phyloP scores from a whole-genome alignment of 2,888 invertebrate species.

The Drosophila subquinaria region DNA sequence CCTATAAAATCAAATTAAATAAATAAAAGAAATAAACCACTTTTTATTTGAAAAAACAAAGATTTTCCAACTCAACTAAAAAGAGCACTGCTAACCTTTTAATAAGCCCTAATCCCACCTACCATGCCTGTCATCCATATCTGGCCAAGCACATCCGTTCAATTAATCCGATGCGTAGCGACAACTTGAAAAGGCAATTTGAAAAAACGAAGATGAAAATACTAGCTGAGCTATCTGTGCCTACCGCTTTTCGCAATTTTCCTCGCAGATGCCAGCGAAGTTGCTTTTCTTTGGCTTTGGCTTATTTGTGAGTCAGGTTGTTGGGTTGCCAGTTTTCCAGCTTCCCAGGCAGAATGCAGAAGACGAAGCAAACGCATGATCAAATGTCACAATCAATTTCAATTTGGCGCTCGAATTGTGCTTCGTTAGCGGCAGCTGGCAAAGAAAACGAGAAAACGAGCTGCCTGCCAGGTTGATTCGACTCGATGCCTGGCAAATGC shows the following conservation, averaged over 20 bases:
- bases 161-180: slow-evolving; percentile 71
- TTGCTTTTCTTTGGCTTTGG: slow-evolving; percentile 12
- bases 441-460: slow-evolving; percentile 56
- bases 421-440: slow-evolving; percentile 75
- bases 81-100: not conserved
- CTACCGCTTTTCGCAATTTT: slow-evolving; percentile 65
- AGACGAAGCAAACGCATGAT: slow-evolving; percentile 72
- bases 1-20: too few relatives aligned
- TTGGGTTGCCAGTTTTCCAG: slow-evolving; percentile 16
- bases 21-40: too few relatives aligned
- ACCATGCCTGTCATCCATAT: slow-evolving; percentile 13
- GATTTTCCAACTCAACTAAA: not conserved
- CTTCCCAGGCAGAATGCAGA: slow-evolving; percentile 18
- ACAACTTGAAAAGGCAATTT: slow-evolving; percentile 22
- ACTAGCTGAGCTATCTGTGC: slow-evolving; percentile 40
- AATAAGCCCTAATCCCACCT: not conserved
- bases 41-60: too few relatives aligned
- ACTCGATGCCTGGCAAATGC: slow-evolving; percentile 29
- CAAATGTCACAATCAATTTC: slow-evolving; percentile 81
- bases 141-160: slow-evolving; percentile 56
- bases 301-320: not conserved
- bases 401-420: slow-evolving; percentile 80
- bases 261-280: slow-evolving; percentile 55
- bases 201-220: slow-evolving; percentile 11
- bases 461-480: slow-evolving; percentile 45